phyloP scores from a whole-genome alignment of 2,888 invertebrate genomes.

The Nematopogon swammerdamellus region DNA sequence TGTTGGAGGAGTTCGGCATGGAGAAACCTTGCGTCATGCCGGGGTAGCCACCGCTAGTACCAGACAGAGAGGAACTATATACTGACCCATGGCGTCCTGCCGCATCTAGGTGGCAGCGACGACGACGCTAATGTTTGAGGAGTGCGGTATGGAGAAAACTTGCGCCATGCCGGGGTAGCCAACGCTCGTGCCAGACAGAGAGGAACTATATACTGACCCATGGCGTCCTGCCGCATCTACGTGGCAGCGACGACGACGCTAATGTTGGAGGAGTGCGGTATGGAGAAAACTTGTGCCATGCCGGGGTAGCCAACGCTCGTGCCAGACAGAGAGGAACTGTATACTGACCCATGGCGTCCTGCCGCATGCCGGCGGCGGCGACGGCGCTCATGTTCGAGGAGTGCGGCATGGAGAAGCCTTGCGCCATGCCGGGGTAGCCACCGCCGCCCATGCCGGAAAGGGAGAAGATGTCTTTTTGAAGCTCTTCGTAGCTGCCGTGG shows the following conservation, averaged over 20 bases:
- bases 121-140: not conserved
- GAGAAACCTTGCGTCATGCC: no score
- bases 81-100: constrained; percentile 48
- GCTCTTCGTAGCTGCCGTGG: constrained; percentile 48
- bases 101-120: no score
- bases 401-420: constrained; percentile 93
- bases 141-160: no score
- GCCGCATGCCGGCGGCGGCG: constrained; percentile 68
- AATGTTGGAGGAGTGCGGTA: constrained; percentile 90
- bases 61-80: not conserved
- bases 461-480: constrained; percentile 50
- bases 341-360: constrained; percentile 75
- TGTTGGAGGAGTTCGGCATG: not conserved
- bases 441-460: constrained; percentile 85
- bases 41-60: no score
- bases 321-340: constrained; percentile 13
- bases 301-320: no score
- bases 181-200: no score
- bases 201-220: constrained; percentile 33
- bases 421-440: constrained; percentile 90
- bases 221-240: constrained; percentile 45
- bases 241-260: constrained; percentile 65
- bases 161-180: no score
- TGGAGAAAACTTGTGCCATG: no score
- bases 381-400: constrained; percentile 90